Evolutionary conservation across 2,888 invertebrate species (phyloP).

Genomic region (Lamproptera curius): DNA sequence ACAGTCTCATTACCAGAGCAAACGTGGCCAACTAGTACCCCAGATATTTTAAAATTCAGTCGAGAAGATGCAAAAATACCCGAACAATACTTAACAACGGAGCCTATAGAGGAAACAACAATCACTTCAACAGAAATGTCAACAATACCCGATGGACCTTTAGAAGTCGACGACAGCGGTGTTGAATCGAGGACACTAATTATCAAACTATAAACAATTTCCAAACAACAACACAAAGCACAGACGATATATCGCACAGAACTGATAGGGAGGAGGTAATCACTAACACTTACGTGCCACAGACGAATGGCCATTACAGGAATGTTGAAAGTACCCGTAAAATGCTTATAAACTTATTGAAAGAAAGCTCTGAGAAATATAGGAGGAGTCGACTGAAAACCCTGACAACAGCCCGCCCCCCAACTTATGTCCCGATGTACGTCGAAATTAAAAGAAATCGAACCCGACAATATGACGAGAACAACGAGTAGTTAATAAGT

Average conservation of each 20-base stretch:
- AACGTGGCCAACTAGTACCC: slow-evolving; percentile 40
- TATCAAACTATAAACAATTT: slow-evolving; percentile 48
- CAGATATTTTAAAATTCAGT: slow-evolving; percentile 58
- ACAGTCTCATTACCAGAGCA: slow-evolving; percentile 31
- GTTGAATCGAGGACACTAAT: slow-evolving; percentile 38
- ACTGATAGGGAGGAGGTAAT: slow-evolving; percentile 31
- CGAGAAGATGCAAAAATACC: slow-evolving; percentile 65
- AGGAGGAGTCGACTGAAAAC: slow-evolving; percentile 53
- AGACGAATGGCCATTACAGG: slow-evolving; percentile 62
- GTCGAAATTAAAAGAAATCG: slow-evolving; percentile 61
- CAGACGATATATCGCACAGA: slow-evolving; percentile 15
- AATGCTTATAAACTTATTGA: slow-evolving; percentile 37
- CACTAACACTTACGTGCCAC: slow-evolving; percentile 53
- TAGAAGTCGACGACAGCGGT: slow-evolving; percentile 14
- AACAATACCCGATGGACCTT: slow-evolving; percentile 10
- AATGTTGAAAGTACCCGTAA: slow-evolving; percentile 45
- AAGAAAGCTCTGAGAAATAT: slow-evolving; percentile 43
- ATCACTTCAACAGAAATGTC: slow-evolving; percentile 26
- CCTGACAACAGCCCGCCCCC: slow-evolving; percentile 40
- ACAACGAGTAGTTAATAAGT: slow-evolving; percentile 15
- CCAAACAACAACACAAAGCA: slow-evolving; percentile 31
- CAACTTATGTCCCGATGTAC: slow-evolving; percentile 51
- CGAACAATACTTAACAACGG: slow-evolving; percentile 43
- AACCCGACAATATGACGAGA: slow-evolving; percentile 27
- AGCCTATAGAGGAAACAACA: slow-evolving; percentile 23